Conservation (phyloP, 2,113 vertebrate species). For the Edolisoma coerulescens region DNA sequence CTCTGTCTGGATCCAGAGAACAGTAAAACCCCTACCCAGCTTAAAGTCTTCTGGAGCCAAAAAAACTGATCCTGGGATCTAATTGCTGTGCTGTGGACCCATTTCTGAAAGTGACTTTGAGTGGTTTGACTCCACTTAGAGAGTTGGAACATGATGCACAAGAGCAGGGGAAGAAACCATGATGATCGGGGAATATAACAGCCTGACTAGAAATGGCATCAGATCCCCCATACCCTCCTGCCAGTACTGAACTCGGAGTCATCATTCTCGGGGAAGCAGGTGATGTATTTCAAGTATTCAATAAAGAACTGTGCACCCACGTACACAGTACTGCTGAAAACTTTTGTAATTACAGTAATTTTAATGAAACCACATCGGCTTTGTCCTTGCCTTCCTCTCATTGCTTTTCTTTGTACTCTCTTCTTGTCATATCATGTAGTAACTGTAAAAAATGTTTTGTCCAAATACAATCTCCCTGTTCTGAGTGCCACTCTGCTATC, state of each 20-base stretch:
- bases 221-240: neutral
- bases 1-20: neutral
- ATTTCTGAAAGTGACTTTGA: neutral
- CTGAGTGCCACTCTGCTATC: neutral
- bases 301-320: neutral
- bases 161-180: neutral
- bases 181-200: neutral
- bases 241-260: neutral
- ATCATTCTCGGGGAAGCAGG: neutral
- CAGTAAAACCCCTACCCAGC: neutral
- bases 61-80: neutral
- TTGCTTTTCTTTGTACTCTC: conserved; percentile 7
- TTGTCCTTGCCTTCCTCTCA: conserved; percentile 12
- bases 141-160: neutral
- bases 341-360: conserved; percentile 54
- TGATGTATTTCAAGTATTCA: conserved; percentile 2
- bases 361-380: neutral
- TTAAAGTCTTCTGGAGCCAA: neutral
- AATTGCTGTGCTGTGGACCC: neutral
- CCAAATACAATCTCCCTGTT: conserved; percentile 44
- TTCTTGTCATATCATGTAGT: neutral
- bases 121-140: neutral
- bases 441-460: conserved; percentile 34
- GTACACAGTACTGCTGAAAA: neutral
- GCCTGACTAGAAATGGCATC: neutral